These are phyloP conservation scores for Buceros bicornis DNA, from an alignment of 2,797 vertebrate species.

Conservation along the genomic window DNA sequence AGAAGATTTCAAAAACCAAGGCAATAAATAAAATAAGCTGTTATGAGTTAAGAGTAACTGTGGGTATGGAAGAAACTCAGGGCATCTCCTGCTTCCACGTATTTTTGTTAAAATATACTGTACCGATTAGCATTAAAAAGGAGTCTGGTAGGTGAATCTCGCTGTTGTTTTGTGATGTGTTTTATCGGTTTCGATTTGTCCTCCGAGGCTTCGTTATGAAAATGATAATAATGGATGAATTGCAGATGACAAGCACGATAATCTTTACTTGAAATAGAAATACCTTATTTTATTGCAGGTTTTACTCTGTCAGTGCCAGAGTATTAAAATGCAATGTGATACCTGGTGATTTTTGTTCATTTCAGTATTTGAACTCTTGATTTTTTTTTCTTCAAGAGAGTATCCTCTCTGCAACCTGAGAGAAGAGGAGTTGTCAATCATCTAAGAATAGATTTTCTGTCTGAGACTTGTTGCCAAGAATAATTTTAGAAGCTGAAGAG, in stretches of 20 bases:
- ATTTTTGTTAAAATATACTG: not conserved
- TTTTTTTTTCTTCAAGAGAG: not conserved
- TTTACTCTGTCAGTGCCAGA: not conserved
- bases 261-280: not conserved
- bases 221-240: not conserved
- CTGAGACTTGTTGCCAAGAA: not conserved
- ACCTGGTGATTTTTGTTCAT: constrained; percentile 25
- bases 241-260: not conserved
- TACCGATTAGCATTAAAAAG: not conserved
- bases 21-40: not conserved
- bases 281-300: not conserved
- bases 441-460: constrained; percentile 3
- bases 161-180: not conserved
- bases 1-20: not conserved
- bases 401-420: not conserved
- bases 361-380: not conserved
- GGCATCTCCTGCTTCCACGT: not conserved
- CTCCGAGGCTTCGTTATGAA: not conserved
- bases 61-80: not conserved
- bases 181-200: not conserved
- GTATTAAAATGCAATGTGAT: constrained; percentile 5
- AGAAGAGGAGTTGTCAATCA: not conserved
- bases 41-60: not conserved
- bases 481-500: not conserved
- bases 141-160: not conserved